phyloP scores from a whole-genome alignment of 2,113 vertebrate genomes.

The Paracanthobrama guichenoti region DNA sequence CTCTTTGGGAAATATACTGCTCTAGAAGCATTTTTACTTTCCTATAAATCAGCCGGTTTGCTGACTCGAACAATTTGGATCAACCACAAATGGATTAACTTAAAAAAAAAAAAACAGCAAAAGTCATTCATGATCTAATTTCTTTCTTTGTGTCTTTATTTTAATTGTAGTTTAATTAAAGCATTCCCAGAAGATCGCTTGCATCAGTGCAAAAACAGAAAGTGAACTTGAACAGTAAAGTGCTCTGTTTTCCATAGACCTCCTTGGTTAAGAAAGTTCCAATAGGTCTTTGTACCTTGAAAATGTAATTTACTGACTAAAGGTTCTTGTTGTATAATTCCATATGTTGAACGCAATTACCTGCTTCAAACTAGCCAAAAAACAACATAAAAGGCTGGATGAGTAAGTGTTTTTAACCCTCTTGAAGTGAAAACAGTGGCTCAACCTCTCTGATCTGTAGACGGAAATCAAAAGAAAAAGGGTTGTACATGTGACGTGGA shows the following conservation, averaged over 20 bases:
- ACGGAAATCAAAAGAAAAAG: constrained; percentile 33
- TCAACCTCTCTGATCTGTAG: background rate
- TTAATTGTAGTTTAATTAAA: constrained; percentile 11
- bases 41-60: background rate
- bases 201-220: background rate
- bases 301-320: background rate
- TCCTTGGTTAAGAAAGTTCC: background rate
- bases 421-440: constrained; percentile 27
- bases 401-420: constrained; percentile 26
- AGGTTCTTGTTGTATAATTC: constrained; percentile 7
- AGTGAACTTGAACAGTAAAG: background rate
- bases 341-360: background rate
- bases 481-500: background rate
- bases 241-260: background rate
- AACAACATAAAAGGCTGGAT: background rate
- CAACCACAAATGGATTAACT: constrained; percentile 19
- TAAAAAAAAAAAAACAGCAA: background rate
- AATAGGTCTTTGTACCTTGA: background rate
- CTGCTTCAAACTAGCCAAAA: background rate
- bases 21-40: constrained; percentile 6
- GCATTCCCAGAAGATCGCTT: background rate
- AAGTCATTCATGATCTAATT: background rate
- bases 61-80: constrained; percentile 11
- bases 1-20: constrained; percentile 12
- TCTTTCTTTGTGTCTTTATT: background rate